phyloP scores from a whole-genome alignment of 1,140 invertebrate genomes.

The Marisa cornuarietis region DNA sequence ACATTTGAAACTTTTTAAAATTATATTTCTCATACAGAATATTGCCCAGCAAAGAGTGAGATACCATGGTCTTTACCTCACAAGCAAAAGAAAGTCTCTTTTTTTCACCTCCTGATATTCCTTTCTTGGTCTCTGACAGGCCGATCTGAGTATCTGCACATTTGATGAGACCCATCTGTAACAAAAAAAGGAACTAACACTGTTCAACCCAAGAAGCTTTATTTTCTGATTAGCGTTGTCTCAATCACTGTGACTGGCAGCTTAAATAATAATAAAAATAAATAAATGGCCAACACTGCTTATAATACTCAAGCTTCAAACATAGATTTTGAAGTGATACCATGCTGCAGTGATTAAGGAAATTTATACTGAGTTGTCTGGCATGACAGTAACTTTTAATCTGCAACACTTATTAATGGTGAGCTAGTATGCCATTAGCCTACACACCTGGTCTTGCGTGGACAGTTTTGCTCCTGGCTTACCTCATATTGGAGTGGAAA shows the following conservation, averaged over 20 bases:
- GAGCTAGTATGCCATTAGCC: neutral
- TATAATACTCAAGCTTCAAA: too few relatives aligned
- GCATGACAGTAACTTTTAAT: neutral
- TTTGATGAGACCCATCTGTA: conserved; percentile 83
- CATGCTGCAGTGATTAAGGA: too few relatives aligned
- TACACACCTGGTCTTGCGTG: neutral
- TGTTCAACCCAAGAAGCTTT: too few relatives aligned
- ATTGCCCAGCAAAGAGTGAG: neutral
- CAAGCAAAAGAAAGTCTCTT: conserved; percentile 80
- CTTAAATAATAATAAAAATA: too few relatives aligned
- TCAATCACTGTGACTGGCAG: too few relatives aligned
- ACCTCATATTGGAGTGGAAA: neutral
- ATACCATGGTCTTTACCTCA: conserved; percentile 72
- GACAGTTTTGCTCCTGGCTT: neutral
- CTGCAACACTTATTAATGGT: neutral
- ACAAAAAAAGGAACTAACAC: neutral
- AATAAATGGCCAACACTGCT: too few relatives aligned
- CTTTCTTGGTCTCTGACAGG: conserved; percentile 80
- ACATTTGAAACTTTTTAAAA: neutral
- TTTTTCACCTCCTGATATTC: conserved; percentile 94
- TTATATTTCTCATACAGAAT: neutral
- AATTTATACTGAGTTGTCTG: too few relatives aligned
- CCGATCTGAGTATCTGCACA: conserved; percentile 79
- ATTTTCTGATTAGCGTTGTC: too few relatives aligned
- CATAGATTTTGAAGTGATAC: too few relatives aligned